phyloP scores from a whole-genome alignment of 2,113 vertebrate species.

The Oryzias curvinotus region DNA sequence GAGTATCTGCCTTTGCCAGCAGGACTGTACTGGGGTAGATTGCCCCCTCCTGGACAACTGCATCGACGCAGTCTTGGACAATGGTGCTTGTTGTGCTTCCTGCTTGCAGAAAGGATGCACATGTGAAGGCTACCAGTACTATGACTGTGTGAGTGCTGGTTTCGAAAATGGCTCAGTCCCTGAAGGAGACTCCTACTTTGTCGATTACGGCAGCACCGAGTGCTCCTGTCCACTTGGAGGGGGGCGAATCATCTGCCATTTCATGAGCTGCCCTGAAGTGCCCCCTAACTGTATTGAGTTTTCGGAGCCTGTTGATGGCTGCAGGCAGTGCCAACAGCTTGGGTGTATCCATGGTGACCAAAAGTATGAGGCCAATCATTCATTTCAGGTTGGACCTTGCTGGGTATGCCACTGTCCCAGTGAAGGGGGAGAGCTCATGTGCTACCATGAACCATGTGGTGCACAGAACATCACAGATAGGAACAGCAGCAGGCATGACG shows the following conservation, averaged over 20 bases:
- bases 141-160: conserved; percentile 90
- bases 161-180: conserved; percentile 89
- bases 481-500: conserved; percentile 17
- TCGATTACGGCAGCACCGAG: conserved; percentile 95
- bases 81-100: conserved; percentile 81
- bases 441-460: conserved; percentile 86
- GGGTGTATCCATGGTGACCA: conserved; percentile 82
- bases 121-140: conserved; percentile 95
- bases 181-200: conserved; percentile 91
- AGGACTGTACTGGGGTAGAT: conserved; percentile 83
- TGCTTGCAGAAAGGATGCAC: conserved; percentile 86
- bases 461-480: not conserved
- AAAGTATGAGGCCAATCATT: conserved; percentile 88
- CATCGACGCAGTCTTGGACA: conserved; percentile 85
- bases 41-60: conserved; percentile 86
- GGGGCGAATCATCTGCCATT: conserved; percentile 92
- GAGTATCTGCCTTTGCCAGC: conserved; percentile 46
- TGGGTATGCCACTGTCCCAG: conserved; percentile 91
- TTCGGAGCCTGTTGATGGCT: conserved; percentile 81
- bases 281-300: conserved; percentile 89
- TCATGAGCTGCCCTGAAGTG: conserved; percentile 92
- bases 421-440: conserved; percentile 86
- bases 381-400: conserved; percentile 85
- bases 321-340: conserved; percentile 86
- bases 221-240: conserved; percentile 90